phyloP scores from a whole-genome alignment of 2,888 invertebrate species.

The Tromatobia lineatoria region DNA sequence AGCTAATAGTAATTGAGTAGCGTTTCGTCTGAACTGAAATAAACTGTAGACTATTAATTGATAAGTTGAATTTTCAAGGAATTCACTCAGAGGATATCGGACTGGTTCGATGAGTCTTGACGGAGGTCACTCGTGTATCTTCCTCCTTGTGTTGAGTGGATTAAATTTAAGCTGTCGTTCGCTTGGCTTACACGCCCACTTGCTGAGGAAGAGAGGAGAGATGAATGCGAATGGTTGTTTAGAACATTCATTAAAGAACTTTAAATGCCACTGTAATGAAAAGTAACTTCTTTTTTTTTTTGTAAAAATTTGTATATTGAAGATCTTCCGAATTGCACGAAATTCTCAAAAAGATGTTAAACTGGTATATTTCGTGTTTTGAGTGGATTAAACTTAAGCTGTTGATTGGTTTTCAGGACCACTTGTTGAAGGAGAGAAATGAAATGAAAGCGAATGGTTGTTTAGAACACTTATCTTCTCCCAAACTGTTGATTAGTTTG shows the following conservation, averaged over 20 bases:
- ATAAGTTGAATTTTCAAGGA: constrained; percentile 14
- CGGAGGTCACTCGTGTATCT: background rate
- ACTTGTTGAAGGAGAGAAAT: no score
- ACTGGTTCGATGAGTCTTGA: background rate
- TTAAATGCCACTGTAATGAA: no score
- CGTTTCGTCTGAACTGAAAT: background rate
- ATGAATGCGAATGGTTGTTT: no score
- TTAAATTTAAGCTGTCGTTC: background rate
- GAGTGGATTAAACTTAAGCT: background rate
- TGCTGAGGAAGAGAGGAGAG: no score
- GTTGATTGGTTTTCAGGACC: background rate
- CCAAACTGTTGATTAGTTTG: background rate
- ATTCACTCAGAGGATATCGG: background rate
- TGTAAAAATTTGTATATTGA: no score
- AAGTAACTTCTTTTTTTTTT: no score
- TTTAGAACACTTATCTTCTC: no score
- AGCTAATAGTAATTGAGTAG: background rate
- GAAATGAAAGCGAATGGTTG: no score
- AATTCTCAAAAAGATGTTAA: no score
- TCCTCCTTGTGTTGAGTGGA: background rate
- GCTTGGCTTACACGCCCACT: background rate
- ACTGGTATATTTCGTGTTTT: background rate
- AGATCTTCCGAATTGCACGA: no score
- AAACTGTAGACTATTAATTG: background rate
- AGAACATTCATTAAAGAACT: no score